Conservation (phyloP, 2,797 vertebrate genomes). For the Ptychadena robeensis region DNA sequence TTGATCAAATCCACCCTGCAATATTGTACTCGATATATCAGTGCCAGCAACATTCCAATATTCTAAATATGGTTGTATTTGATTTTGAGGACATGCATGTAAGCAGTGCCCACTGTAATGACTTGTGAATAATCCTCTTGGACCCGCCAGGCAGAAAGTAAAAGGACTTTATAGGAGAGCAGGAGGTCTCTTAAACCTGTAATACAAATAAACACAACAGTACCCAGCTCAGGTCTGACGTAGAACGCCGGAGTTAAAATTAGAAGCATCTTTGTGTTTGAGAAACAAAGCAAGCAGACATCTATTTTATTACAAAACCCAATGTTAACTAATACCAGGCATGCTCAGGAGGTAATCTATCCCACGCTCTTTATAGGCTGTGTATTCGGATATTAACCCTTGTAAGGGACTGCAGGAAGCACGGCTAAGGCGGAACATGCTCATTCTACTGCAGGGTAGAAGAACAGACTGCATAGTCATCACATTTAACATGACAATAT, state of each 20-base stretch:
- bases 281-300: constrained; percentile 1
- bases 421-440: not conserved
- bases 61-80: no score
- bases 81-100: no score
- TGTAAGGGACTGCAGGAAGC: not conserved
- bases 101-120: no score
- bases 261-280: constrained; percentile 3
- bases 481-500: not conserved
- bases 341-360: not conserved
- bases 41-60: no score
- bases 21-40: no score
- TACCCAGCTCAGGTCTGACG: not conserved
- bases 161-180: not conserved
- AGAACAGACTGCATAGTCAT: not conserved
- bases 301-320: not conserved
- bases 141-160: not conserved
- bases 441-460: not conserved
- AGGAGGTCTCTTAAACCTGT: not conserved
- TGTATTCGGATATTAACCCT: not conserved
- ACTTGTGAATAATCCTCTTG: not conserved
- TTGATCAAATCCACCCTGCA: no score
- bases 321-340: constrained; percentile 1
- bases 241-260: constrained; percentile 3
- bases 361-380: not conserved
- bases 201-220: not conserved